A percentile compares a stretch with the other conserved stretches of the same genome.
phyloP scores from a whole-genome alignment of 2,113 vertebrate genomes.

The Neotragus moschatus region DNA sequence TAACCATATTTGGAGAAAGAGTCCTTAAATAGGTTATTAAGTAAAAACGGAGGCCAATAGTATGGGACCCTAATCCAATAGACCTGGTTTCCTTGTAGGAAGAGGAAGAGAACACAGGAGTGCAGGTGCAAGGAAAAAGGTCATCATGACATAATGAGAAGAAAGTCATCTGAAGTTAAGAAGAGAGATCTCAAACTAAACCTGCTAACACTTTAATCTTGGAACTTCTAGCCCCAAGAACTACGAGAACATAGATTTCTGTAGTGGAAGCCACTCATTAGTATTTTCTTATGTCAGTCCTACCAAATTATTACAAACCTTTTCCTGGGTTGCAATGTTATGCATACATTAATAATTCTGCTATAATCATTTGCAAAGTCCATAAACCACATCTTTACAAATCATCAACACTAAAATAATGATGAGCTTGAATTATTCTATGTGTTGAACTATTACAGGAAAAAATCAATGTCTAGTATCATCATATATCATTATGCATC shows the following conservation, averaged over 20 bases:
- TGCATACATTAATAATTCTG: not conserved
- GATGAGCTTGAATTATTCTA: not conserved
- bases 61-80: not conserved
- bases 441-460: not conserved
- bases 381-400: constrained; percentile 17
- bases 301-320: not conserved
- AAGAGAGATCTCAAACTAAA: not conserved
- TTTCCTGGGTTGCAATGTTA: not conserved
- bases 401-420: constrained; percentile 16
- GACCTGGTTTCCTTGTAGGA: not conserved
- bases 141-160: accelerated
- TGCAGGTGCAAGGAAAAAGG: accelerated
- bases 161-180: not conserved
- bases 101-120: not conserved
- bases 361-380: not conserved
- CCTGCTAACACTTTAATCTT: not conserved
- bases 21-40: not conserved
- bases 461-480: not conserved
- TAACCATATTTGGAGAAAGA: not conserved
- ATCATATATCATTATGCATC: not conserved
- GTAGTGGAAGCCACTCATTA: not conserved
- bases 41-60: not conserved
- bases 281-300: not conserved
- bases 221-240: not conserved
- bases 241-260: not conserved